phyloP scores from a whole-genome alignment of 2,113 vertebrate species.

The Esox niger region DNA sequence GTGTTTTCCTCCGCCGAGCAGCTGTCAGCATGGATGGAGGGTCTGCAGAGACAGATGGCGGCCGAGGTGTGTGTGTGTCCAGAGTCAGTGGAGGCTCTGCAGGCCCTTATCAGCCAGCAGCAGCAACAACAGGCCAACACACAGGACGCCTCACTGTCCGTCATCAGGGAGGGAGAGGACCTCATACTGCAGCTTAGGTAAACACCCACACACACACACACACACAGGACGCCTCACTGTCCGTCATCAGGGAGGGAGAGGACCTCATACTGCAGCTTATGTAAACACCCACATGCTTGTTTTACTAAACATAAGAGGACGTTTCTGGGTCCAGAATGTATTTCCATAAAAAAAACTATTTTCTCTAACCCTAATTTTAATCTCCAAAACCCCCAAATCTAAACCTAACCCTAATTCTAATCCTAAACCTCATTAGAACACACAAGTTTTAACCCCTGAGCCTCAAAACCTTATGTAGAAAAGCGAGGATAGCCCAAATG shows the following conservation, averaged over 20 bases:
- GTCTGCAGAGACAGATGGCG: conserved; percentile 67
- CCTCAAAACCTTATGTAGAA: too few species aligned
- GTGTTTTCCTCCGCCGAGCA: conserved; percentile 10
- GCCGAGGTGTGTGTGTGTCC: conserved; percentile 48
- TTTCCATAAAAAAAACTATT: too few species aligned
- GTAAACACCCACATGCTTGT: too few species aligned
- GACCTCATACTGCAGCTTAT: conserved; percentile 72
- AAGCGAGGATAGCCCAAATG: too few species aligned
- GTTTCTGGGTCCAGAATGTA: too few species aligned
- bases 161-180: conserved; percentile 71
- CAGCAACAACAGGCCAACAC: conserved; percentile 70
- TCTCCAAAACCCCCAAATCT: too few species aligned
- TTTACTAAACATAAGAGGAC: too few species aligned
- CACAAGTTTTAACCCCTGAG: too few species aligned
- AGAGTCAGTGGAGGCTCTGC: conserved; percentile 62
- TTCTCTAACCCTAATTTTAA: too few species aligned
- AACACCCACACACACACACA: not conserved
- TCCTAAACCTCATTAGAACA: too few species aligned
- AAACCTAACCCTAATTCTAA: too few species aligned
- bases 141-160: conserved; percentile 69
- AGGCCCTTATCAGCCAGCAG: conserved; percentile 63
- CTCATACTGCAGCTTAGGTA: conserved; percentile 72
- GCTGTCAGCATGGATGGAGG: conserved; percentile 69
- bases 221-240: conserved; percentile 68
- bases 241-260: conserved; percentile 70